These are phyloP conservation scores for Rhyacophila evoluta DNA, from an alignment of 2,888 invertebrate genomes.

Conservation along the genomic window DNA sequence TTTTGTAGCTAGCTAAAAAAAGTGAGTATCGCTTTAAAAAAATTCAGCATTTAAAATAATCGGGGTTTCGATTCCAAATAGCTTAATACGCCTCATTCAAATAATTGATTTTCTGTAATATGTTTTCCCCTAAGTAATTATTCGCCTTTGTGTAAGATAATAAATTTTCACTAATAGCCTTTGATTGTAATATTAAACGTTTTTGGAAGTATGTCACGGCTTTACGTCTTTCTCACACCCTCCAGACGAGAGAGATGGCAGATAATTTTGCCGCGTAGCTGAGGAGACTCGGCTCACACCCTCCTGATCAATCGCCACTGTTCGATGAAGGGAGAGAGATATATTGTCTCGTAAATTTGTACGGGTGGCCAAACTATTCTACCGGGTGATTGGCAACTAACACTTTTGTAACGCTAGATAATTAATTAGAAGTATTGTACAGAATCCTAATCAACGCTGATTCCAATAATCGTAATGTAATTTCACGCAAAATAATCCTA, in stretches of 20 bases:
- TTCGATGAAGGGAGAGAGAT: background rate
- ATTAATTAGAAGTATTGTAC: no score
- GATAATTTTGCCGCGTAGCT: background rate
- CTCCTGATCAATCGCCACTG: background rate
- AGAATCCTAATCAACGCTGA: no score
- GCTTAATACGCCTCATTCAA: background rate
- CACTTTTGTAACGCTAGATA: background rate
- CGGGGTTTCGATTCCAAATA: background rate
- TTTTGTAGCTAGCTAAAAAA: no score
- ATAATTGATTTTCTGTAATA: conserved; percentile 20
- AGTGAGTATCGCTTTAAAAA: background rate
- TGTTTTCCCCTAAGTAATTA: conserved; percentile 5
- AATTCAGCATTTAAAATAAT: background rate
- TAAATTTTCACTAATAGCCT: background rate
- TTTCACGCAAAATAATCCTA: no score
- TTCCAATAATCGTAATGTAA: no score
- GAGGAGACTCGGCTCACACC: background rate
- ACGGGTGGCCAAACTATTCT: background rate
- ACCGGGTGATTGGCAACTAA: background rate
- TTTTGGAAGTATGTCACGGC: background rate
- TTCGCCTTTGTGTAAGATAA: background rate
- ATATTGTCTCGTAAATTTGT: conserved; percentile 19
- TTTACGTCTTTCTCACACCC: background rate
- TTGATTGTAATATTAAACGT: conserved; percentile 14
- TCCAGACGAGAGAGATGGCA: background rate